Evolutionary conservation across 1,140 invertebrate species (phyloP), one percentile per base, ranked within the genome.

Genomic region (Drosophila saltans): DNA sequence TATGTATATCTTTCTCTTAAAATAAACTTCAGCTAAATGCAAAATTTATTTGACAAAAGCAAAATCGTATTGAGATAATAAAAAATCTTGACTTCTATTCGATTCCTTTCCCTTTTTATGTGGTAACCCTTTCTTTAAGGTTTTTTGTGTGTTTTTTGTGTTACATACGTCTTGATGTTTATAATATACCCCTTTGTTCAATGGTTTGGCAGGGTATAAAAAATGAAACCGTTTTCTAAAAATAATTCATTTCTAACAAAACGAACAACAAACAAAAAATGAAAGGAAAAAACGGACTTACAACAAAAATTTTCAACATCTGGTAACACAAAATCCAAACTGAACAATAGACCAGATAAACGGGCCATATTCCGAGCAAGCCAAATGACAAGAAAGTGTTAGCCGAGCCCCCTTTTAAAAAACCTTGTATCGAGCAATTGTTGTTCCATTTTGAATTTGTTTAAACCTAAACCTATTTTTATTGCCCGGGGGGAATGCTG

Each of bases 191-290:
- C 33, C 2, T 36, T 36, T 1, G 3, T 0, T 36, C 6, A 36
- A 36, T 36, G 6, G 1, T 6, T 36, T 36, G 1, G 1, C 16
- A 52, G 45, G 45, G 45, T 52, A 52, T 26, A 72, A 57, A 70
- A 86, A 86, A 80, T 80, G 84, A 88, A 80, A 88, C 83, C 73
- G 77, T 83, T 86, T 89, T 78, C 76, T 86, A 80, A 80, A 82
- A 88, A 86, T 86, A 83, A 77, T 88, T 86, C 83, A 80, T 79
- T 79, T 26, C 60, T 59, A 33, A 58, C 66, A 26, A 62, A 33
- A 33, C 16, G 45, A 48, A 48, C 16, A 48, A 48, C 26, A 24
- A 11, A 75, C n/a, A 56, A 68, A 60, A 72, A 78, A 68, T 73
- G 76, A 78, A 78, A 75, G 72, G 76, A 78, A 77, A 78, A 77